Evolutionary conservation across 2,888 invertebrate species (phyloP).

Genomic region (Mimachlamys varia): DNA sequence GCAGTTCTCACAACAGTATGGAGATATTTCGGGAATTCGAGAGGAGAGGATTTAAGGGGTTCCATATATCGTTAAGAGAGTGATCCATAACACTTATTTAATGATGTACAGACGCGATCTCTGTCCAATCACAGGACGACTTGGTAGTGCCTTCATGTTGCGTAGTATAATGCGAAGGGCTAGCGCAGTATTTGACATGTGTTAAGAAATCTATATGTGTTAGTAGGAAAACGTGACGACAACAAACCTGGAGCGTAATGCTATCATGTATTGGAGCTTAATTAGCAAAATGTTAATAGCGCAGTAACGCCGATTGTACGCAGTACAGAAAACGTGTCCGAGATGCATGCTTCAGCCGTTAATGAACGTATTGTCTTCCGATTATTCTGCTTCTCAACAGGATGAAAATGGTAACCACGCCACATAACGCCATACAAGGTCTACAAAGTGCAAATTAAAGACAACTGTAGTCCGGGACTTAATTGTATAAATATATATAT

Average conservation of each 20-base stretch:
- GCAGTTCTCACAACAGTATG: background rate
- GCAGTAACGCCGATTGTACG: background rate
- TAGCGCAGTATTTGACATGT: background rate
- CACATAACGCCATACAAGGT: no score
- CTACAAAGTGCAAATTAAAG: no score
- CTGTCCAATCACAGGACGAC: background rate
- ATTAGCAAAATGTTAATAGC: background rate
- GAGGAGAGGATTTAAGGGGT: background rate
- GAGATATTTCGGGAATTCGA: background rate
- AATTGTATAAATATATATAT: no score
- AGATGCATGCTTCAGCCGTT: background rate
- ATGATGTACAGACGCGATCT: background rate
- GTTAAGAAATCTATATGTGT: background rate
- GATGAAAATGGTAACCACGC: background rate
- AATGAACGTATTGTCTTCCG: background rate
- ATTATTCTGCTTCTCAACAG: background rate
- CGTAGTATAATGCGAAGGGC: background rate
- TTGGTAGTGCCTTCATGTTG: background rate
- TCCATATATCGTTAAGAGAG: background rate
- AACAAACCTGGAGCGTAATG: background rate
- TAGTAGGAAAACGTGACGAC: background rate
- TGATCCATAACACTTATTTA: constrained; percentile 11
- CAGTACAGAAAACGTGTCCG: background rate
- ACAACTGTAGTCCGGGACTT: no score
- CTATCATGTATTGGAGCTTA: background rate